phyloP scores from a whole-genome alignment of 2,113 vertebrate species.

The Rhinopomastus cyanomelas region DNA sequence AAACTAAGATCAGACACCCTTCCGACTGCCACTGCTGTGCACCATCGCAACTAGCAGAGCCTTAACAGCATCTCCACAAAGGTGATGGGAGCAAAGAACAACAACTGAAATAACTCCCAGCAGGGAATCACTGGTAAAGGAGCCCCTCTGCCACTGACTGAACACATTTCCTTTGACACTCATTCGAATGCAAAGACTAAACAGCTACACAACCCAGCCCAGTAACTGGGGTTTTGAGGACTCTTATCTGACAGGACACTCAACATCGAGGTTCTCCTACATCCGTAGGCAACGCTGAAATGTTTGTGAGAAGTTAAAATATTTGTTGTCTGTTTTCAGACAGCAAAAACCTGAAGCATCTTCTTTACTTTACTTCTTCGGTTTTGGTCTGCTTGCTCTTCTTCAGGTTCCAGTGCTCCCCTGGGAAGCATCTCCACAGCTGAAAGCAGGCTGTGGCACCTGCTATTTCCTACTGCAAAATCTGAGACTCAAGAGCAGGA shows the following conservation, averaged over 20 bases:
- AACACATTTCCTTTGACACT: background rate
- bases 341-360: background rate
- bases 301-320: background rate
- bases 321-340: constrained; percentile 14
- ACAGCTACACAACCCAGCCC: no score
- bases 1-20: background rate
- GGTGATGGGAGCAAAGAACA: background rate
- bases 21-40: background rate
- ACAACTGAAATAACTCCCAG: background rate
- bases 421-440: constrained; percentile 14
- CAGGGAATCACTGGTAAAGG: background rate
- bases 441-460: constrained; percentile 37
- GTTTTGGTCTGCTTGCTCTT: background rate
- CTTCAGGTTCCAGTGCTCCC: background rate
- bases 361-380: background rate
- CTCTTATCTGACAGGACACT: background rate
- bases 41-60: background rate
- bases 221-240: constrained; percentile 11
- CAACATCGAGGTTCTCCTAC: background rate
- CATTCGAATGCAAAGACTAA: background rate
- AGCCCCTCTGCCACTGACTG: background rate
- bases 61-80: background rate
- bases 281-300: background rate
- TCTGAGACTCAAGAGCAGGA: constrained; percentile 38
- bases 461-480: constrained; percentile 55